A percentile compares a stretch with the other conserved stretches of the same genome.
Conservation (phyloP, 2,113 vertebrate genomes). For the Plotosus lineatus region DNA sequence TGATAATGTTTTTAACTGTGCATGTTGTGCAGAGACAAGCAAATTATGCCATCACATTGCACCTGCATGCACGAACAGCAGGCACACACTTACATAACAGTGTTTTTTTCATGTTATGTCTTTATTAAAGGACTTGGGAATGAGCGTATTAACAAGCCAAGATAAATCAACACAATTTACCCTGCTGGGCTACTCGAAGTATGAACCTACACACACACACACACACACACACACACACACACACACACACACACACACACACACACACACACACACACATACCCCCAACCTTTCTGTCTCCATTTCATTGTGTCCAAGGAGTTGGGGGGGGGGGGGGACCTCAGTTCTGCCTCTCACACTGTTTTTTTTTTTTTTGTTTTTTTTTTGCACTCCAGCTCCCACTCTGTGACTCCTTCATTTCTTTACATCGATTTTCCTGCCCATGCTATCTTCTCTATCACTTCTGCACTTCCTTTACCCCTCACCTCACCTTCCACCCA, state of each 20-base stretch:
- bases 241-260: neutral
- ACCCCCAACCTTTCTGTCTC: slow-evolving; percentile 37
- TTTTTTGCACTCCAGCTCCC: neutral
- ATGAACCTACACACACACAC: slow-evolving; percentile 37
- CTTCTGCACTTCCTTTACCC: slow-evolving; percentile 2
- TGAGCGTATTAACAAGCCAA: slow-evolving; percentile 2
- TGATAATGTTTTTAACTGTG: neutral
- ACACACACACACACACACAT: slow-evolving; percentile 17
- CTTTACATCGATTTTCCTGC: slow-evolving; percentile 43
- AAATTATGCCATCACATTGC: neutral
- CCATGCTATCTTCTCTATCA: slow-evolving; percentile 4
- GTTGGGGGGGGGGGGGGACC: neutral
- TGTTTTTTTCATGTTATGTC: slow-evolving; percentile 1
- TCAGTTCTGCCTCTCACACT: slow-evolving; percentile 32
- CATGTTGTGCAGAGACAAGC: slow-evolving; percentile 10
- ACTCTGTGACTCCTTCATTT: slow-evolving; percentile 9
- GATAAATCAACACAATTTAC: slow-evolving; percentile 35
- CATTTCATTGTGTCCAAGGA: slow-evolving; percentile 23
- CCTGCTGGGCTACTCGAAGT: slow-evolving; percentile 24
- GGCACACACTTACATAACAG: neutral
- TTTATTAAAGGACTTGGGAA: slow-evolving; percentile 13
- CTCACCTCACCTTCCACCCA: neutral
- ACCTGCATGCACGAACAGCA: slow-evolving; percentile 32
- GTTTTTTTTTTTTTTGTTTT: neutral
- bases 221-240: slow-evolving; percentile 38